A percentile compares a stretch with the other conserved stretches of the same genome.
phyloP scores from a whole-genome alignment of 2,113 vertebrate genomes.

The Amazona vittata region DNA sequence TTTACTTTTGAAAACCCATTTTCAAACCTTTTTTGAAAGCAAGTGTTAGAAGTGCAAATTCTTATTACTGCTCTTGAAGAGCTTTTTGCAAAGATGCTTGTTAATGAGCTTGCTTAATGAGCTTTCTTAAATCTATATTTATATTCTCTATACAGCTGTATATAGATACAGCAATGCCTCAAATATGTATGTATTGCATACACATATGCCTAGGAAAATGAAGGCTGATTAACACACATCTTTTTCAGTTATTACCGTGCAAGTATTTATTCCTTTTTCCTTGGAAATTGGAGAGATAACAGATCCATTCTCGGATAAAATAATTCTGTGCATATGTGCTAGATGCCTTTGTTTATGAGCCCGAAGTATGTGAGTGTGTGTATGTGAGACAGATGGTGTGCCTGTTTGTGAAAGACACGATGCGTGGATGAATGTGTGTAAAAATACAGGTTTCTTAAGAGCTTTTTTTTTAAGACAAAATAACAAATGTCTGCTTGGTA shows the following conservation, averaged over 20 bases:
- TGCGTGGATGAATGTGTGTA: constrained; percentile 25
- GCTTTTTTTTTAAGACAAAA: not conserved
- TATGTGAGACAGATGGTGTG: constrained; percentile 53
- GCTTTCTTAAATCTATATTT: constrained; percentile 60
- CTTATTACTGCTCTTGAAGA: constrained; percentile 19
- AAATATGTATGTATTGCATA: constrained; percentile 13
- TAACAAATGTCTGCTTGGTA: not conserved
- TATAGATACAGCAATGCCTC: not conserved
- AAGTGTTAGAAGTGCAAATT: constrained; percentile 31
- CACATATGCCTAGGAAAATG: constrained; percentile 1
- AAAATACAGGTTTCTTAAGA: constrained; percentile 57
- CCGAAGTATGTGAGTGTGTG: constrained; percentile 41
- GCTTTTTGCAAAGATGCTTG: constrained; percentile 33
- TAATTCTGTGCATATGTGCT: constrained; percentile 48
- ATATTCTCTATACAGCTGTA: constrained; percentile 31
- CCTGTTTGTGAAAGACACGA: constrained; percentile 49
- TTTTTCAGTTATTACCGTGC: not conserved
- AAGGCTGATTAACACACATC: constrained; percentile 35
- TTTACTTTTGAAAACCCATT: not conserved
- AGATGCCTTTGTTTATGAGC: constrained; percentile 54
- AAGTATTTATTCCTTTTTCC: not conserved
- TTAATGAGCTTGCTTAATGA: constrained; percentile 63
- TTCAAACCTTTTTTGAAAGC: not conserved
- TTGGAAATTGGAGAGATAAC: constrained; percentile 51
- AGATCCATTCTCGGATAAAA: constrained; percentile 54